These are phyloP conservation scores for Himantopus leucocephalus DNA, from an alignment of 2,113 vertebrate genomes.

Conservation along the genomic window DNA sequence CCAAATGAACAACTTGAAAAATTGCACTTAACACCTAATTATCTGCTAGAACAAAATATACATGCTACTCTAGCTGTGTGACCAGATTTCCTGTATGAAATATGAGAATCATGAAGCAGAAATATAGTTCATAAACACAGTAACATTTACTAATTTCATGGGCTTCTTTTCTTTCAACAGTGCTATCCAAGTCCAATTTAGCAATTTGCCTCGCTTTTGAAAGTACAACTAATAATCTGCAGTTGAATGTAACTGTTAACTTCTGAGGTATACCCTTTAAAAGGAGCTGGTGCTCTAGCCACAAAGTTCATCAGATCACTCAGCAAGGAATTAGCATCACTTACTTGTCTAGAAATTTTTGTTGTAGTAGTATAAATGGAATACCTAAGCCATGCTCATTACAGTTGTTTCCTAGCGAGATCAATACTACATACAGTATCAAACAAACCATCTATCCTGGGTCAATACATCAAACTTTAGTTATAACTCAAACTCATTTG, in stretches of 20 bases:
- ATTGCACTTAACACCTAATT: background rate
- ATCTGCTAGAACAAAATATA: background rate
- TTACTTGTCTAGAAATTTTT: background rate
- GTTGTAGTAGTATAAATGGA: background rate
- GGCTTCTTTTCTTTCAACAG: background rate
- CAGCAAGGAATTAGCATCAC: background rate
- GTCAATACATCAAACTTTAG: background rate
- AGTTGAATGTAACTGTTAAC: background rate
- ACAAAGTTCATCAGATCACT: background rate
- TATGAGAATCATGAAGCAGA: background rate
- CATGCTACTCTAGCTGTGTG: background rate
- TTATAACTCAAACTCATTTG: background rate
- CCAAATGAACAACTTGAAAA: background rate
- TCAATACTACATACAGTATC: background rate
- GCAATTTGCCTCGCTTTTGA: background rate
- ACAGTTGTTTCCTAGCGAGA: background rate
- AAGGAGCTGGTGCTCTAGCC: background rate
- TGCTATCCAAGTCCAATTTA: background rate
- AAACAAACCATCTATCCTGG: background rate
- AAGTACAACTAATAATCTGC: background rate
- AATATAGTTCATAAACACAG: background rate
- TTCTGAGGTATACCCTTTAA: background rate
- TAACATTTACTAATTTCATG: background rate
- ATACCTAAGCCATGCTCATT: background rate
- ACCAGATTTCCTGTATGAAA: background rate